These are phyloP conservation scores for Eupeodes luniger DNA, from an alignment of 2,888 invertebrate genomes.

Conservation along the genomic window DNA sequence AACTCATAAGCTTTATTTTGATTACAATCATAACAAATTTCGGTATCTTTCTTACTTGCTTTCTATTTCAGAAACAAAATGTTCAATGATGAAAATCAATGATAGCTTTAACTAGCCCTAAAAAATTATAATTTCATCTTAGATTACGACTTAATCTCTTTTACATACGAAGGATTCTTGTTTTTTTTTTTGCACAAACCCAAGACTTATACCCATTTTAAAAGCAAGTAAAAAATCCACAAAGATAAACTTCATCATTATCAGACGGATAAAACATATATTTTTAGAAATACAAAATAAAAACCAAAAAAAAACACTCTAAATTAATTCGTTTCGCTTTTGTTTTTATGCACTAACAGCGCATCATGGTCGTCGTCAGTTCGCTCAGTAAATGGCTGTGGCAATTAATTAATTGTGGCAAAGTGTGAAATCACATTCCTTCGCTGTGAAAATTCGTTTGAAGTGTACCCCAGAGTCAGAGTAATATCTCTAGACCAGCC, in stretches of 20 bases:
- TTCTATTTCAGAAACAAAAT: too few relatives aligned
- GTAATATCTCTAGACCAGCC: conserved; percentile 22
- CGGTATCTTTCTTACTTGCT: too few relatives aligned
- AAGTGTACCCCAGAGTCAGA: conserved; percentile 52
- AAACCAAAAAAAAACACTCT: conserved; percentile 6
- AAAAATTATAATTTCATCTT: too few relatives aligned
- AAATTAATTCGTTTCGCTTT: conserved; percentile 67
- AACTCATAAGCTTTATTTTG: too few relatives aligned
- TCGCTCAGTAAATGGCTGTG: conserved; percentile 65
- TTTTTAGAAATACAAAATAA: conserved; percentile 58
- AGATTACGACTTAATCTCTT: too few relatives aligned
- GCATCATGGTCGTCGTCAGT: conserved; percentile 40
- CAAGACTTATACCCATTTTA: not conserved
- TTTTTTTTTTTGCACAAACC: not conserved
- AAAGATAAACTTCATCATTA: conserved; percentile 52
- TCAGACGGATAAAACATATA: conserved; percentile 46
- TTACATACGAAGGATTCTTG: too few relatives aligned
- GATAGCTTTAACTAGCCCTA: too few relatives aligned
- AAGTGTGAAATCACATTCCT: conserved; percentile 76
- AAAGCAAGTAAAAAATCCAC: conserved; percentile 19
- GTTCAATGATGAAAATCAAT: too few relatives aligned
- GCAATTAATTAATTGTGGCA: conserved; percentile 76
- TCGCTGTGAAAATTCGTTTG: conserved; percentile 69
- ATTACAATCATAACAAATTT: too few relatives aligned
- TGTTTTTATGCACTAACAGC: conserved; percentile 58